Conservation (phyloP, 2,888 invertebrate genomes). For the Yponomeuta malinellus region DNA sequence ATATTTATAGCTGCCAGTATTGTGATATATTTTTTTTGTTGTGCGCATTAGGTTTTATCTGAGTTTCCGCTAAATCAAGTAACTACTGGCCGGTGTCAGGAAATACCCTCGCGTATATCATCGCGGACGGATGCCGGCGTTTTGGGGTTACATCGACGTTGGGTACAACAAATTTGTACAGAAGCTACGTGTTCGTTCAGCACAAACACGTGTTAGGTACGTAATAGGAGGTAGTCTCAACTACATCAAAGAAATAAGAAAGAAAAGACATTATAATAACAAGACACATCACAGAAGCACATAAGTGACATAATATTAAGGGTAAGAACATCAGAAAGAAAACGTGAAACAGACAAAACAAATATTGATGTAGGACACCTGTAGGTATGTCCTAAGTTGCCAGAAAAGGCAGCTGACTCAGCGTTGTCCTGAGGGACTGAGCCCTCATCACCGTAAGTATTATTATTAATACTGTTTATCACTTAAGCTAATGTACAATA, state of each 20-base stretch:
- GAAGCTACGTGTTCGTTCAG: background rate
- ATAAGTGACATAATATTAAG: too few species aligned
- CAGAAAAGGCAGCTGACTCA: too few species aligned
- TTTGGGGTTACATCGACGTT: constrained; percentile 56
- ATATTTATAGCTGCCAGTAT: constrained; percentile 71
- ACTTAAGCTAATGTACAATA: too few species aligned
- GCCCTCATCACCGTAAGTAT: too few species aligned
- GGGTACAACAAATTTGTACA: background rate
- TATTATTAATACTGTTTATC: too few species aligned
- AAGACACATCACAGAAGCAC: too few species aligned
- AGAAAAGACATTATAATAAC: too few species aligned
- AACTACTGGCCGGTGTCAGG: constrained; percentile 75
- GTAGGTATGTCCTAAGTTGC: too few species aligned
- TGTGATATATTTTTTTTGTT: constrained; percentile 75
- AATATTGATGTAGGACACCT: too few species aligned
- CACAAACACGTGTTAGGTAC: background rate
- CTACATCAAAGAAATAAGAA: background rate
- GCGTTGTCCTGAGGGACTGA: too few species aligned
- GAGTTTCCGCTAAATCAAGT: constrained; percentile 76
- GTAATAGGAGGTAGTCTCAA: background rate
- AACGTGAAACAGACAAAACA: too few species aligned
- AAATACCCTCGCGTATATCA: constrained; percentile 72
- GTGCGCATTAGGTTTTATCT: constrained; percentile 76
- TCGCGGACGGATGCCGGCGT: constrained; percentile 57
- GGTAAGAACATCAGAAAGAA: too few species aligned